A percentile compares a stretch with the other conserved stretches of the same genome.
Evolutionary conservation across 2,888 invertebrate species (phyloP).

Genomic region (Clepsis dumicolana): DNA sequence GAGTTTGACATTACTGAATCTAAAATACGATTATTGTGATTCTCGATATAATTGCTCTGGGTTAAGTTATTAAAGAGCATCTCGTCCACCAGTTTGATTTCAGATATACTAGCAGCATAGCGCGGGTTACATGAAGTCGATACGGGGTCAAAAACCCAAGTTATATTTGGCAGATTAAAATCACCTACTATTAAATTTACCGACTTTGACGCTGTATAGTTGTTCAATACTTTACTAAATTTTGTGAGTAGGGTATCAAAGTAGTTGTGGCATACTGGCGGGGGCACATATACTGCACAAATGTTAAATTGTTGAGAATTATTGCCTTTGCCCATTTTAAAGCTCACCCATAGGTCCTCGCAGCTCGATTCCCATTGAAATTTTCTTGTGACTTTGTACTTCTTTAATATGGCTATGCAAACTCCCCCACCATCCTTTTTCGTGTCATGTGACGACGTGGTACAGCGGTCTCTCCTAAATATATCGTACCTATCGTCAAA

Average conservation of each 20-base stretch:
- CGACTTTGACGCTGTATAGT: neutral
- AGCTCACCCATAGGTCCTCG: neutral
- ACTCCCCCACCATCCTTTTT: constrained; percentile 1
- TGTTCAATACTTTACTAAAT: neutral
- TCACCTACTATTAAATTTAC: neutral
- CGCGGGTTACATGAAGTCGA: neutral
- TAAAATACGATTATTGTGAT: neutral
- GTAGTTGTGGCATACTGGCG: constrained; percentile 1
- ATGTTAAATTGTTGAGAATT: neutral
- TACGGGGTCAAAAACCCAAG: neutral
- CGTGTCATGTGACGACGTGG: neutral
- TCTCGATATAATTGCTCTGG: neutral
- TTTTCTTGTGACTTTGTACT: neutral
- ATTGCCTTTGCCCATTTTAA: neutral
- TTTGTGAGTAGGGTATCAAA: neutral
- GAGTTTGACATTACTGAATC: neutral
- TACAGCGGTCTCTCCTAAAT: neutral
- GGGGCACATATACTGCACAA: constrained; percentile 3
- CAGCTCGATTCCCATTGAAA: neutral
- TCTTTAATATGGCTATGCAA: constrained; percentile 10
- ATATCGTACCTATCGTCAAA: constrained; percentile 8
- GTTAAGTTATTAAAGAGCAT: constrained; percentile 4
- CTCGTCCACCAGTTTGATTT: constrained; percentile 2
- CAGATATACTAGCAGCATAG: neutral
- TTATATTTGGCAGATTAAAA: neutral